Conservation (phyloP, 2,888 invertebrate genomes). For the Agrotis exclamationis region DNA sequence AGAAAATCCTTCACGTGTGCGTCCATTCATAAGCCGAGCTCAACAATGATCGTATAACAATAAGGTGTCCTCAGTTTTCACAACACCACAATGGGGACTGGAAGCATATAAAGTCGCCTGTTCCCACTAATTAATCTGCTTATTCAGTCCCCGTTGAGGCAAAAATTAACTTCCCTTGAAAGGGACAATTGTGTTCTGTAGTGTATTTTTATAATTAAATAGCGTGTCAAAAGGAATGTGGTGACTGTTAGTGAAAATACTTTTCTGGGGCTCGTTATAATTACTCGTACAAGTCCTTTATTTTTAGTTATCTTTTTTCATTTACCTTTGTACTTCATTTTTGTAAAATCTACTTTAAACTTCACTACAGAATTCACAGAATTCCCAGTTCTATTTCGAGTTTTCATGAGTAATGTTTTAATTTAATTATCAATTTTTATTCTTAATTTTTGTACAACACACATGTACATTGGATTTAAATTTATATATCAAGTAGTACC, state of each 20-base stretch:
- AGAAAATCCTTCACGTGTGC: conserved; percentile 56
- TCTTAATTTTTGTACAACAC: background rate
- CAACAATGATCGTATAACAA: conserved; percentile 61
- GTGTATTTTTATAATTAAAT: conserved; percentile 58
- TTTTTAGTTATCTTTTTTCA: background rate
- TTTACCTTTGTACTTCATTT: background rate
- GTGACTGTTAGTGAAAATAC: conserved; percentile 26
- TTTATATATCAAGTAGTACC: background rate
- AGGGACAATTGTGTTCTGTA: conserved; percentile 47
- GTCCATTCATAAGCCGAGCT: conserved; percentile 53
- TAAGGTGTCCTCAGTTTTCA: conserved; percentile 65
- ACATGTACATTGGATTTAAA: background rate
- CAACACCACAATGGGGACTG: conserved; percentile 79
- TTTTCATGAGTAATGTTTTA: no score
- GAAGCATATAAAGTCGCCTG: conserved; percentile 76
- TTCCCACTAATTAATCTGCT: conserved; percentile 82
- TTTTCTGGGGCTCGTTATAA: conserved; percentile 19
- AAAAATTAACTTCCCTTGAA: conserved; percentile 61
- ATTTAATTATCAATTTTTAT: no score
- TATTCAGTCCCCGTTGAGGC: conserved; percentile 55
- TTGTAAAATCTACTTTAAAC: no score
- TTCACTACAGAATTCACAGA: no score
- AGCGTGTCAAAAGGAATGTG: conserved; percentile 49
- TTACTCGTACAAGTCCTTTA: conserved; percentile 15
- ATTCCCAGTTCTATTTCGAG: no score